These are phyloP conservation scores for Pseudanteris insignis DNA, from an alignment of 2,888 invertebrate species.

Conservation along the genomic window DNA sequence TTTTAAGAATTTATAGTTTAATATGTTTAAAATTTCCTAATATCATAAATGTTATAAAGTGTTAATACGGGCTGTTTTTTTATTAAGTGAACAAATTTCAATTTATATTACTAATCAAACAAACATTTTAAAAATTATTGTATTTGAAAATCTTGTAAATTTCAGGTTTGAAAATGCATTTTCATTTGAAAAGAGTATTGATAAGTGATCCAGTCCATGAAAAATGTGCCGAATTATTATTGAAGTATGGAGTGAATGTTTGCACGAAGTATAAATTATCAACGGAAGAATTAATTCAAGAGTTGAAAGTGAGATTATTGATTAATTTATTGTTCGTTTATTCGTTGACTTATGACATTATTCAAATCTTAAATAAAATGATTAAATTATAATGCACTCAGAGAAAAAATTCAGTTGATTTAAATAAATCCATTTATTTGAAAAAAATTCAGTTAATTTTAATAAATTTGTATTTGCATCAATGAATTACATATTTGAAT, in stretches of 20 bases:
- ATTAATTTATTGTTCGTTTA: too few species aligned
- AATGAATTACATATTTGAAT: too few species aligned
- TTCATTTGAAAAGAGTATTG: conserved; percentile 77
- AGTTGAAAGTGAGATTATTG: conserved; percentile 84
- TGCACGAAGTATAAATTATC: conserved; percentile 81
- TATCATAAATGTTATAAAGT: too few species aligned
- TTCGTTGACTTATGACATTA: too few species aligned
- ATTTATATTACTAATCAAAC: background rate
- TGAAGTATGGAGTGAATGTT: conserved; percentile 80
- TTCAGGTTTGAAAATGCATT: conserved; percentile 50
- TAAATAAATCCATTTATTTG: too few species aligned
- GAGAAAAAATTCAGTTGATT: too few species aligned
- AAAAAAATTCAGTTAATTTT: too few species aligned
- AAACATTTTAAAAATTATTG: background rate
- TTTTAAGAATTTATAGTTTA: background rate
- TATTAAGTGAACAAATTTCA: too few species aligned
- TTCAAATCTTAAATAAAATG: too few species aligned
- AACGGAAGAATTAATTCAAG: conserved; percentile 80
- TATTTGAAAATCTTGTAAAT: conserved; percentile 35
- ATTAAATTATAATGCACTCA: too few species aligned
- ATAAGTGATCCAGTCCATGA: conserved; percentile 93
- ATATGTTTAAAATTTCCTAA: background rate
- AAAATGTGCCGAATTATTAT: conserved; percentile 83
- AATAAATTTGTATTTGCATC: too few species aligned
- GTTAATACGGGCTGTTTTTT: too few species aligned